These are phyloP conservation scores for Xenopus petersii DNA, from an alignment of 2,797 vertebrate genomes.

Conservation along the genomic window DNA sequence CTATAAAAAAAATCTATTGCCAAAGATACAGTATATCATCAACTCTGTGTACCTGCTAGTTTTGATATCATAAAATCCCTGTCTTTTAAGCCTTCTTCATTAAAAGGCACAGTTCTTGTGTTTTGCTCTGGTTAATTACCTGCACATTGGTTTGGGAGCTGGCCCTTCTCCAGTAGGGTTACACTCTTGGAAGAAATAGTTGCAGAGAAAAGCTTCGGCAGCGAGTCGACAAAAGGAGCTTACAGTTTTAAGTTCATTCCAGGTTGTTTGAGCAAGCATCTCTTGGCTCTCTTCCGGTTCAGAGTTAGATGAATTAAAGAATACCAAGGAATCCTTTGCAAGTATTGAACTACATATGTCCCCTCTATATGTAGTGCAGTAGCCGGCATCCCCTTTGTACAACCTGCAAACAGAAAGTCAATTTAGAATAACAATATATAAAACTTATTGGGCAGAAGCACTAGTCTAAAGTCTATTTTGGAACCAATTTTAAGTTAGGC, in stretches of 20 bases:
- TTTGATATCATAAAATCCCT: too few relatives aligned
- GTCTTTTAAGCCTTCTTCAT: too few relatives aligned
- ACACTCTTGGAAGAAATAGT: conserved; percentile 86
- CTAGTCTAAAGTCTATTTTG: too few relatives aligned
- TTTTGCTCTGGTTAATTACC: conserved; percentile 63
- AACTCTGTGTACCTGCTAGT: too few relatives aligned
- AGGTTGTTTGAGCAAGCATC: conserved; percentile 78
- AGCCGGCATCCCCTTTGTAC: conserved; percentile 81
- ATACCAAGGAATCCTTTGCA: conserved; percentile 76
- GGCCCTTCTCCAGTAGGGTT: conserved; percentile 78
- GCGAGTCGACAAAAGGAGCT: conserved; percentile 77
- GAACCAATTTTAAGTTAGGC: too few relatives aligned
- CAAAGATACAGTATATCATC: too few relatives aligned
- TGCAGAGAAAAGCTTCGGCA: conserved; percentile 82
- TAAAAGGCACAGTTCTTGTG: too few relatives aligned
- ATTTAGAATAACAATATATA: not conserved
- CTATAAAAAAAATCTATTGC: too few relatives aligned
- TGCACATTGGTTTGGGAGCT: conserved; percentile 87
- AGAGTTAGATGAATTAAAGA: conserved; percentile 85
- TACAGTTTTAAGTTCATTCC: conserved; percentile 77
- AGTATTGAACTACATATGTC: conserved; percentile 76
- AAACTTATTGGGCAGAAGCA: too few relatives aligned
- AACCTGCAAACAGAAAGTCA: conserved; percentile 61
- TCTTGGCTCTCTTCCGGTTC: conserved; percentile 89
- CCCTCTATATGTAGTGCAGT: conserved; percentile 86